A percentile compares a stretch with the other conserved stretches of the same genome.
phyloP scores from a whole-genome alignment of 2,888 invertebrate genomes.

The Mechanitis messenoides region DNA sequence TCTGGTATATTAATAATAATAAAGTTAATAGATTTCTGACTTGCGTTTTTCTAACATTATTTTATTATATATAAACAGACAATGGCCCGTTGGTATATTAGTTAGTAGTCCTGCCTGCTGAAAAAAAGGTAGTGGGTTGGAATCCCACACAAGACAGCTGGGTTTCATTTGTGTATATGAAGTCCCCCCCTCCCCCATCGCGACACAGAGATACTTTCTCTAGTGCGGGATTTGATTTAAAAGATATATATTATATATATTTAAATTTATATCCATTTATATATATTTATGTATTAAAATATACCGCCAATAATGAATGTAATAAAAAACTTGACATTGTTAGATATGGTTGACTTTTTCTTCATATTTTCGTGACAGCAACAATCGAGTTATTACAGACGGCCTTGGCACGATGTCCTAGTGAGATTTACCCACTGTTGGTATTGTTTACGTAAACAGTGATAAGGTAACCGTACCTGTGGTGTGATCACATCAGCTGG shows the following conservation, averaged over 20 bases:
- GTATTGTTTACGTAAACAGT: slow-evolving; percentile 24
- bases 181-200: too few species aligned
- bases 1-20: too few species aligned
- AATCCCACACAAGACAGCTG: too few species aligned
- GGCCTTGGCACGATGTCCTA: slow-evolving; percentile 27
- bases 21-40: too few species aligned
- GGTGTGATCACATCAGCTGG: slow-evolving; percentile 19
- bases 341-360: neutral
- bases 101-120: too few species aligned
- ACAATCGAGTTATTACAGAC: neutral
- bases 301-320: neutral
- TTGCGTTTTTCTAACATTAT: neutral
- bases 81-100: too few species aligned
- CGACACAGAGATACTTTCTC: too few species aligned
- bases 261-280: too few species aligned
- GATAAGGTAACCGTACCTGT: slow-evolving; percentile 22
- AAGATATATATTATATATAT: too few species aligned
- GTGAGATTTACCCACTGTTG: slow-evolving; percentile 19
- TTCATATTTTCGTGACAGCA: neutral
- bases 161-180: too few species aligned
- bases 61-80: neutral
- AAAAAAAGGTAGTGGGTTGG: too few species aligned
- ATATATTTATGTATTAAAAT: neutral
- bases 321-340: neutral
- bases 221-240: too few species aligned